These are phyloP conservation scores for Chauna torquata DNA, from an alignment of 2,113 vertebrate genomes.

Conservation along the genomic window DNA sequence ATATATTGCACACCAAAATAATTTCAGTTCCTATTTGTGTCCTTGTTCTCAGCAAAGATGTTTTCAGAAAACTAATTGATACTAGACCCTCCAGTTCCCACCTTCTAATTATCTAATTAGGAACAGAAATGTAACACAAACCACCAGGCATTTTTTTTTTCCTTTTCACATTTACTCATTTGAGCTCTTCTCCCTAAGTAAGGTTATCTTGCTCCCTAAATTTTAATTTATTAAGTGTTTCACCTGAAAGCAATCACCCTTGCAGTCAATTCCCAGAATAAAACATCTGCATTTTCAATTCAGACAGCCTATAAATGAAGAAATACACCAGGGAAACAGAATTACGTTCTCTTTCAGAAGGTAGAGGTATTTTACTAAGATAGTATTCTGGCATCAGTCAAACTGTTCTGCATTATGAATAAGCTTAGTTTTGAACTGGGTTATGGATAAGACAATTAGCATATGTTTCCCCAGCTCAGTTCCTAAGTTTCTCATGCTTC, in stretches of 20 bases:
- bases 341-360: slow-evolving; percentile 61
- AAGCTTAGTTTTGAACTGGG: background rate
- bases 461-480: background rate
- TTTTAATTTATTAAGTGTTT: slow-evolving; percentile 79
- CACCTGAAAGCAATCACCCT: slow-evolving; percentile 74
- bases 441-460: background rate
- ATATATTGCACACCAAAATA: slow-evolving; percentile 2
- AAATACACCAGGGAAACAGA: slow-evolving; percentile 61
- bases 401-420: slow-evolving; percentile 21
- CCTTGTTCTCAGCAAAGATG: background rate
- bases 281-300: slow-evolving; percentile 76
- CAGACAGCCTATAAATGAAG: slow-evolving; percentile 70
- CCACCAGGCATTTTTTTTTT: background rate
- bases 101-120: slow-evolving; percentile 75
- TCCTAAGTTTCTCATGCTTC: background rate
- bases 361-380: slow-evolving; percentile 56
- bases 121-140: slow-evolving; percentile 47
- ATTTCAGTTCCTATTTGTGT: slow-evolving; percentile 26
- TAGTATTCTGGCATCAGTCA: background rate
- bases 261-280: slow-evolving; percentile 72
- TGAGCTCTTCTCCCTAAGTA: slow-evolving; percentile 39
- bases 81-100: background rate
- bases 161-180: slow-evolving; percentile 23
- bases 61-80: slow-evolving; percentile 75
- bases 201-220: slow-evolving; percentile 63